A percentile compares a stretch with the other conserved stretches of the same genome.
Conservation (phyloP, 2,888 invertebrate genomes). For the Malthinus flaveolus region DNA sequence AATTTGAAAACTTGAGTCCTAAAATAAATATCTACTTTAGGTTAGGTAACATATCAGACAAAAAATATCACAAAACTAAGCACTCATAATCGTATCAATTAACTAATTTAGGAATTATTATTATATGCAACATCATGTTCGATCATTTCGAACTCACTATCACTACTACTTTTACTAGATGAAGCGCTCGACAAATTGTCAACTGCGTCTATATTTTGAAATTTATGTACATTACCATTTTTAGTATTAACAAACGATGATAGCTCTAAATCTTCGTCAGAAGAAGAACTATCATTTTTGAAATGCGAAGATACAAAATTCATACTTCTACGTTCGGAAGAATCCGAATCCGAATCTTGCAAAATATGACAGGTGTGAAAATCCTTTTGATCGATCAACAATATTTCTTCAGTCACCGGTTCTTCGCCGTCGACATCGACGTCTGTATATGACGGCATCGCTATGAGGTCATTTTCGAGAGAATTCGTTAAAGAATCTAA, state of each 20-base stretch:
- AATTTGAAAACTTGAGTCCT: conserved; percentile 18
- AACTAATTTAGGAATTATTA: conserved; percentile 17
- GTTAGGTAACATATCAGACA: conserved; percentile 10
- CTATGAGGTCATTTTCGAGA: conserved; percentile 45
- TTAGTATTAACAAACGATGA: too few relatives aligned
- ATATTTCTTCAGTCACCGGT: conserved; percentile 47
- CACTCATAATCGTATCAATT: conserved; percentile 9
- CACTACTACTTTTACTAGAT: conserved; percentile 43
- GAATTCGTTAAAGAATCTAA: conserved; percentile 50
- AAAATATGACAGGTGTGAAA: conserved; percentile 43
- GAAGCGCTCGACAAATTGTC: too few relatives aligned
- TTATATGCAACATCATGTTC: conserved; percentile 39
- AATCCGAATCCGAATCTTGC: conserved; percentile 49
- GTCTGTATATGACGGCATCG: conserved; percentile 53
- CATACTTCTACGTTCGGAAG: conserved; percentile 44
- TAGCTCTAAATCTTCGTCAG: conserved; percentile 16
- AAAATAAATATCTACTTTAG: conserved; percentile 26
- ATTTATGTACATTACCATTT: too few relatives aligned
- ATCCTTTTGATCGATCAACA: conserved; percentile 35
- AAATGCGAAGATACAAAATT: conserved; percentile 53
- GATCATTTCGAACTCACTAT: conserved; percentile 52
- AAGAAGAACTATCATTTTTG: conserved; percentile 50
- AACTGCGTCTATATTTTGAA: conserved; percentile 10
- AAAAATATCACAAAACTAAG: conserved; percentile 31
- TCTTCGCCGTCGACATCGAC: conserved; percentile 45